Conservation (phyloP, 2,797 vertebrate genomes). For the Enteromius afrohamiltoni region DNA sequence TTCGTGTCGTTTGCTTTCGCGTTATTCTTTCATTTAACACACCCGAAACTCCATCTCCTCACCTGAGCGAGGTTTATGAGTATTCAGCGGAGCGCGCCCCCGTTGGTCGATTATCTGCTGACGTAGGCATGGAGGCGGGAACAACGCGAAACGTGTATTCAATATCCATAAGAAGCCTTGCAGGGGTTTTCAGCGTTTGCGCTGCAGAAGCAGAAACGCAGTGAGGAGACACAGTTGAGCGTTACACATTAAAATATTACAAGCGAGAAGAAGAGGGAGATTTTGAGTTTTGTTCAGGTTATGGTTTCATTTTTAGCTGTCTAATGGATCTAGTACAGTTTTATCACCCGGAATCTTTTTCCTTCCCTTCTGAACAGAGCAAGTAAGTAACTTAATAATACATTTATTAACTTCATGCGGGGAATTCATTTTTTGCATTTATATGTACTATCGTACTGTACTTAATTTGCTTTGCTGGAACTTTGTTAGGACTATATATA, state of each 20-base stretch:
- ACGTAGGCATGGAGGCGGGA: neutral
- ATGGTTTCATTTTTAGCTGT: conserved; percentile 5
- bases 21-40: neutral
- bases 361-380: conserved; percentile 83
- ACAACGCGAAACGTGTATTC: neutral
- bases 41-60: neutral
- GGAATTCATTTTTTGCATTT: neutral
- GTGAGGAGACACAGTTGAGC: neutral
- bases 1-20: neutral
- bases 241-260: neutral
- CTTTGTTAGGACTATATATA: neutral
- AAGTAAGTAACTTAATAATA: conserved; percentile 80
- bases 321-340: conserved; percentile 89
- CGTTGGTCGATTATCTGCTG: neutral
- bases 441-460: neutral
- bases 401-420: neutral
- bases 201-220: neutral
- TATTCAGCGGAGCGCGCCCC: neutral
- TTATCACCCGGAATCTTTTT: conserved; percentile 85
- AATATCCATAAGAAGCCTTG: neutral
- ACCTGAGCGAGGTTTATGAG: neutral
- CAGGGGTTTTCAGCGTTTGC: neutral
- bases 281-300: conserved; percentile 9
- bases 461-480: neutral
- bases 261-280: neutral